Conservation (phyloP, 2,888 invertebrate species). For the Ctena decussata region DNA sequence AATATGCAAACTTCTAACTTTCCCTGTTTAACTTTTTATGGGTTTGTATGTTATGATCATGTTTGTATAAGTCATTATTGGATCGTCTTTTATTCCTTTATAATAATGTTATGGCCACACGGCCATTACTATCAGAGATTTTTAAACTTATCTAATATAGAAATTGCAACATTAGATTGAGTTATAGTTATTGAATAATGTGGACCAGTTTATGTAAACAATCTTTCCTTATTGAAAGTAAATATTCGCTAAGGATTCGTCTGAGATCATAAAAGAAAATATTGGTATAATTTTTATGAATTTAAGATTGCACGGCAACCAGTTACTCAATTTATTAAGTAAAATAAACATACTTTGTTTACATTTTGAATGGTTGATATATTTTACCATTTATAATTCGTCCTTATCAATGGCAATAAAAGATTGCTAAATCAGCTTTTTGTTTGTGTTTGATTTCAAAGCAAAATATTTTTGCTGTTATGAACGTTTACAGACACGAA, state of each 20-base stretch:
- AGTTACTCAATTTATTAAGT: not conserved
- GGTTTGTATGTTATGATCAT: too few relatives aligned
- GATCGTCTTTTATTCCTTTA: too few relatives aligned
- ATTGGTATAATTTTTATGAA: slow-evolving; percentile 46
- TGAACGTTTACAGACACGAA: too few relatives aligned
- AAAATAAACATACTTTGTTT: not conserved
- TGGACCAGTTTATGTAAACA: slow-evolving; percentile 52
- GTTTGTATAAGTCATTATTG: too few relatives aligned
- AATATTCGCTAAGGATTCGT: slow-evolving; percentile 24
- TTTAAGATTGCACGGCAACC: slow-evolving; percentile 40
- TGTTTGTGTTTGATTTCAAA: not conserved
- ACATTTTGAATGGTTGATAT: not conserved
- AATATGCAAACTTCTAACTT: too few relatives aligned
- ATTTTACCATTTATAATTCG: not conserved
- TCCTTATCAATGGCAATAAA: not conserved
- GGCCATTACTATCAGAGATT: too few relatives aligned
- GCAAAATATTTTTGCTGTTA: slow-evolving; percentile 6
- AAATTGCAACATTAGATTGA: not conserved
- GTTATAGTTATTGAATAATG: slow-evolving; percentile 12
- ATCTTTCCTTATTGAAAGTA: slow-evolving; percentile 55
- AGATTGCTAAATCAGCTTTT: not conserved
- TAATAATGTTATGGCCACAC: too few relatives aligned
- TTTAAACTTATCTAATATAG: too few relatives aligned
- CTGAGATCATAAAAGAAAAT: slow-evolving; percentile 30
- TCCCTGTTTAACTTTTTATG: too few relatives aligned